phyloP scores from a whole-genome alignment of 2,797 vertebrate genomes.

The Leontocebus nigricollis region DNA sequence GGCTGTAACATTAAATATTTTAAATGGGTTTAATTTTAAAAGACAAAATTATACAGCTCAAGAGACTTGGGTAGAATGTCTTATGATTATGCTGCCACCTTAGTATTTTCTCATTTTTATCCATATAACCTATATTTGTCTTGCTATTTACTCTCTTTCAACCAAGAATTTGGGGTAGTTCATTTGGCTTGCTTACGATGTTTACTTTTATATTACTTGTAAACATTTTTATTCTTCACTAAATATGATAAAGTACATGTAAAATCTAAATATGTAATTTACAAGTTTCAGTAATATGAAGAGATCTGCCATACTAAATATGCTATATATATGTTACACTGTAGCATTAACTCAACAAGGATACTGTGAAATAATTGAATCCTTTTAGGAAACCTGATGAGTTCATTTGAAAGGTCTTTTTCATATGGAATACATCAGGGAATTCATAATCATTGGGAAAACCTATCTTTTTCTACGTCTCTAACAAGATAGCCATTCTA shows the following conservation, averaged over 20 bases:
- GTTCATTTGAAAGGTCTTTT: neutral
- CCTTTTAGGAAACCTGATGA: neutral
- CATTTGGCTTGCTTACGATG: slow-evolving; percentile 47
- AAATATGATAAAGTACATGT: neutral
- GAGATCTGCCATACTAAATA: neutral
- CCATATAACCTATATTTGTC: neutral
- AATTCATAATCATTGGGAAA: neutral
- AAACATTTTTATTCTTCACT: neutral
- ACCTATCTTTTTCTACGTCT: neutral
- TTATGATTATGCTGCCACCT: slow-evolving; percentile 11
- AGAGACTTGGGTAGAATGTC: slow-evolving; percentile 54
- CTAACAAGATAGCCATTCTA: neutral
- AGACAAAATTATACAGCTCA: slow-evolving; percentile 55
- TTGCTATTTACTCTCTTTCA: slow-evolving; percentile 36
- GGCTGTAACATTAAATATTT: slow-evolving; percentile 25
- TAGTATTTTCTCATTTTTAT: slow-evolving; percentile 8
- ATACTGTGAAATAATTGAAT: neutral
- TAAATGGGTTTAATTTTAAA: slow-evolving; percentile 65
- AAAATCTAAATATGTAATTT: neutral
- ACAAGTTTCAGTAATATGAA: neutral
- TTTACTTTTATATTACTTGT: slow-evolving; percentile 28
- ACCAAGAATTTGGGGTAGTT: slow-evolving; percentile 31
- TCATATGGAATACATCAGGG: neutral
- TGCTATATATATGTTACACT: rapidly evolving
- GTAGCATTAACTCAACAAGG: neutral